Percentiles rank a stretch among this genome's conserved stretches.
Conservation (phyloP, 1,140 invertebrate species). For the Nylanderia fulva region DNA sequence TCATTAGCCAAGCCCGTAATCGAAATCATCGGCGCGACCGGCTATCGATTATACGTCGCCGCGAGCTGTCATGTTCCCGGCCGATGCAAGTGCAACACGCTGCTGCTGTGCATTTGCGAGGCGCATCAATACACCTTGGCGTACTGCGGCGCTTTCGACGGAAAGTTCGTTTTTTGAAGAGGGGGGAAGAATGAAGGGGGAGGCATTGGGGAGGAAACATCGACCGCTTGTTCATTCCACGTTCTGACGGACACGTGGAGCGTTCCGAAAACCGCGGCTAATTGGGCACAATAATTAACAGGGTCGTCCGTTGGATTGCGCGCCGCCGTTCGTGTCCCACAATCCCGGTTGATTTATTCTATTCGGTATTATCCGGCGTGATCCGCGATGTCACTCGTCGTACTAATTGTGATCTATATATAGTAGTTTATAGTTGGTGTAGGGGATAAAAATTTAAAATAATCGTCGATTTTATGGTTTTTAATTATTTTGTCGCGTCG, state of each 20-base stretch:
- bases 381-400: constrained; percentile 40
- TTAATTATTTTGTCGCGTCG: constrained; percentile 3
- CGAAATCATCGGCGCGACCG: constrained; percentile 77
- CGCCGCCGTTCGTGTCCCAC: constrained; percentile 37
- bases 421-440: not conserved
- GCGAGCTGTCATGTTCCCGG: constrained; percentile 55
- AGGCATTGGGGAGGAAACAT: not conserved
- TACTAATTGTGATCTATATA: constrained; percentile 40
- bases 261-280: constrained; percentile 71
- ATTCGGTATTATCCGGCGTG: constrained; percentile 37
- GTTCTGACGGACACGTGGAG: constrained; percentile 52
- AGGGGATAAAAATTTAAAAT: constrained; percentile 23
- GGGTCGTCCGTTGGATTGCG: constrained; percentile 72
- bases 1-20: constrained; percentile 69
- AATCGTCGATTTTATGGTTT: constrained; percentile 14
- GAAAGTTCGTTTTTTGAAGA: constrained; percentile 46
- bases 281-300: constrained; percentile 82
- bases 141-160: constrained; percentile 35
- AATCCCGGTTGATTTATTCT: constrained; percentile 66
- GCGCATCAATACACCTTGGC: constrained; percentile 71
- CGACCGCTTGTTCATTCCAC: constrained; percentile 49
- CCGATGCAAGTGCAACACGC: constrained; percentile 52
- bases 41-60: constrained; percentile 81
- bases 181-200: not conserved
- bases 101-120: constrained; percentile 46